Conservation (phyloP, 2,113 vertebrate genomes). For the Sinocyclocheilus grahami region DNA sequence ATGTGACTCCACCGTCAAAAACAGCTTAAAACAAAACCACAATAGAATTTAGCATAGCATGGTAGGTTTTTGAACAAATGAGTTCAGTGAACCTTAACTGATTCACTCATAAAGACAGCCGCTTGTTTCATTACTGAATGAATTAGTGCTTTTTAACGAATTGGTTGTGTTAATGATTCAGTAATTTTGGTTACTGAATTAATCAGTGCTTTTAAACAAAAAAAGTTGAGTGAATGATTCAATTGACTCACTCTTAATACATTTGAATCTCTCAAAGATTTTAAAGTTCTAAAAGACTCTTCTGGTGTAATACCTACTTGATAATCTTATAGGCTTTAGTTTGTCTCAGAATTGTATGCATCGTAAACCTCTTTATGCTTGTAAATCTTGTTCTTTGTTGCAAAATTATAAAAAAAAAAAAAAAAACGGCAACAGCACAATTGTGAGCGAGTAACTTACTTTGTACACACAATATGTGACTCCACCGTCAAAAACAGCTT, state of each 20-base stretch:
- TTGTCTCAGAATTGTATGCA: neutral
- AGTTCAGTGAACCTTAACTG: neutral
- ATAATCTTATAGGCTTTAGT: neutral
- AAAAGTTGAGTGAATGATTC: too few species aligned
- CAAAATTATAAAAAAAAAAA: neutral
- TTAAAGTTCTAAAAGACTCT: neutral
- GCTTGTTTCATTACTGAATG: neutral
- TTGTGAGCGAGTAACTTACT: neutral
- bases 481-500: neutral
- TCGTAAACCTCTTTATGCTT: too few species aligned
- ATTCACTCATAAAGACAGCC: neutral
- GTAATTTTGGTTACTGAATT: too few species aligned
- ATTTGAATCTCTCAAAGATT: neutral
- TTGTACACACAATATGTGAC: neutral
- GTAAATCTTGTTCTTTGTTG: neutral
- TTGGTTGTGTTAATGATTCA: too few species aligned
- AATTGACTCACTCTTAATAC: neutral
- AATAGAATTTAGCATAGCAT: neutral
- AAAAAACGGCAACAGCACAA: neutral
- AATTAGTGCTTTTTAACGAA: neutral
- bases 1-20: neutral
- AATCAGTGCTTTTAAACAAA: too few species aligned
- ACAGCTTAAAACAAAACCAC: neutral
- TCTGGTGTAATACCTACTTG: neutral
- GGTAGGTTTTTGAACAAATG: neutral